Base-by-base conservation (phyloP, 2,888 invertebrate species). In the Carabus problematicus region DNA sequence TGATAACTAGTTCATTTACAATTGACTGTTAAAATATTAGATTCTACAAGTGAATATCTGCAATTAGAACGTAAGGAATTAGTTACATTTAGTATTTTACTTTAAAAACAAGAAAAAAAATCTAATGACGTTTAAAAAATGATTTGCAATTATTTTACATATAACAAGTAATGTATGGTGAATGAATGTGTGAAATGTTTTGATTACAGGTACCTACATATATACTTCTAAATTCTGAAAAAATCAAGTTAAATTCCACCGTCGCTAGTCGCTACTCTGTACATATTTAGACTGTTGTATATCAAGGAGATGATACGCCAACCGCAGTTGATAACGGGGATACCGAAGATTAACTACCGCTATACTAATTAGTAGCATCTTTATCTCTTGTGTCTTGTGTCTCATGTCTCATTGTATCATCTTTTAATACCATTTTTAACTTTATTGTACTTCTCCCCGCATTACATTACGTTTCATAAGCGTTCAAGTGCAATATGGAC, bases 341-440 rank as follows among this genome's bases (percentile, higher is more conserved):
- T 60, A 29, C 60, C 19, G 67, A 67, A 67, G 67, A 67, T 67
- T 67, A 67, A 67, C 67, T 67, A 60, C 67, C 52, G 54, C 60
- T 47, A 60, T 60, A 52, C 67, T 67, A 67, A 67, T 67, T 67
- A 67, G 67, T 60, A 59, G 60, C 60, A 42, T 67, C 67, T 67
- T 67, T 67, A 67, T 67, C 67, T 67, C 67, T 49, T n/a, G 16
- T 18, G 67, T 60, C 67, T 67, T 60, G 60, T 67, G 67, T 60
- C 60, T 60, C 67, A 67, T 60, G 60, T 40, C 67, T 18, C 59
- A 42, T 60, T 67, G 67, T 67, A 67, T 60, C 60, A 60, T 67
- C 60, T 67, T 67, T 29, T 56, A 54, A 49, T 29, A 41, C 42
- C 59, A 60, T 67, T 67, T 67, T 67, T 56, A 56, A 56, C 56